These are phyloP conservation scores for Trilocha varians DNA, from an alignment of 2,888 invertebrate species.

Conservation along the genomic window DNA sequence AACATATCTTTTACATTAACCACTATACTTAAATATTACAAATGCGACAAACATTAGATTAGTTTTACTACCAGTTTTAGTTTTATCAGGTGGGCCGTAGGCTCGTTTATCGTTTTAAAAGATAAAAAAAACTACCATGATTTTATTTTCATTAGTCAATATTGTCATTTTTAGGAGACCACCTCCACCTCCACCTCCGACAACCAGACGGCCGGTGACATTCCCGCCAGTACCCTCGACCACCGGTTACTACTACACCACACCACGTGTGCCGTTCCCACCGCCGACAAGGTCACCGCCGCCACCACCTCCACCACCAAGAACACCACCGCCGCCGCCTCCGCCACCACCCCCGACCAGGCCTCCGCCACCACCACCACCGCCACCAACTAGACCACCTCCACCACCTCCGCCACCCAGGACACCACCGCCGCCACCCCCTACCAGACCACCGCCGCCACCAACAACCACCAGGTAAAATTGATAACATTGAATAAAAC, in stretches of 20 bases:
- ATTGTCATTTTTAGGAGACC: conserved; percentile 11
- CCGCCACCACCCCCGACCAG: conserved; percentile 10
- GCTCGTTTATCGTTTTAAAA: too few relatives aligned
- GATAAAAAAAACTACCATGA: too few relatives aligned
- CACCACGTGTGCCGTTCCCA: not conserved
- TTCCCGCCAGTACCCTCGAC: conserved; percentile 8
- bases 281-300: not conserved
- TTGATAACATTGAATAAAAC: too few relatives aligned
- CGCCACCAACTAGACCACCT: conserved; percentile 3
- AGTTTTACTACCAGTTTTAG: too few relatives aligned
- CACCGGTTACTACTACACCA: not conserved
- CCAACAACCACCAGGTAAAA: conserved; percentile 12
- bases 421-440: conserved; percentile 7
- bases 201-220: conserved; percentile 12
- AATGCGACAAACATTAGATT: too few relatives aligned
- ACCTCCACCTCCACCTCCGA: conserved; percentile 12
- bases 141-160: conserved; percentile 9
- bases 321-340: conserved; percentile 7
- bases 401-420: conserved; percentile 12
- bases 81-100: too few relatives aligned
- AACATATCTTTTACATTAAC: too few relatives aligned
- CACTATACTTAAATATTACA: too few relatives aligned
- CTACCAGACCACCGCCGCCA: conserved; percentile 13
- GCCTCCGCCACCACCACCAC: conserved; percentile 16
- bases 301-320: conserved; percentile 11